Evolutionary conservation across 64 coral and sea anemone species (phyloP), one percentile per base, ranked within the genome.

Genomic region (Catalaphyllia jardinei): DNA sequence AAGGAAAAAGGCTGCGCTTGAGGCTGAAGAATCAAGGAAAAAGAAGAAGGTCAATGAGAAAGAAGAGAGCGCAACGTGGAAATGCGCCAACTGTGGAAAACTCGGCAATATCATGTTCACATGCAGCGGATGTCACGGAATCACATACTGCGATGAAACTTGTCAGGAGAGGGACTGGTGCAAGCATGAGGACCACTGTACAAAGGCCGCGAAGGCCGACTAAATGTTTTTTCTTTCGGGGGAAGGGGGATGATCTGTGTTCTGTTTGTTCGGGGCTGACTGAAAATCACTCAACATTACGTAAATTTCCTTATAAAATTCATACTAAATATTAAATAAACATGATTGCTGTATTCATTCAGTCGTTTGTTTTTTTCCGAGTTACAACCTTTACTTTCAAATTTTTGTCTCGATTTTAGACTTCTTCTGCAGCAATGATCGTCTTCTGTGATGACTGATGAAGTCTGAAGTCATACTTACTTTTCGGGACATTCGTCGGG

Each of bases 401-500:
- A 13, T 57, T 65, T 65, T 20, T 65, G 62, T 20, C 62, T 24
- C 24, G 20, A 65, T 1, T 9, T 65, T 65, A 3, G 42, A 46
- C 42, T 46, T 46, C 4, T 46, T 3, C 42, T 46, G 42, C 62
- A 20, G 17, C 24, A 22, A 8, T 18, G 17, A 65, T 65, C 24
- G 4, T 20, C 24, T 65, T 65, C 60, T 24, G 42, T 46, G 42
- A 46, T 46, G 42, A 46, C 42, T 46, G 3, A 46, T 46, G 6
- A 8, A 46, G 42, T 46, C 42, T 4, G 3, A 46, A 46, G 42
- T 46, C 42, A 8, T 46, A 39, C 67, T 42, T 88, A 98, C 93
- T 78, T 98, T 90, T 98, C 96, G 20, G 96, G 96, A 29, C 89
- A 91, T 76, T 98, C 96, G 8, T 98, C 96, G 18, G 96, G 90